Evolutionary conservation across 2,888 invertebrate species (phyloP), one percentile per base, ranked within the genome.

Genomic region (Drosophila mercatorum): DNA sequence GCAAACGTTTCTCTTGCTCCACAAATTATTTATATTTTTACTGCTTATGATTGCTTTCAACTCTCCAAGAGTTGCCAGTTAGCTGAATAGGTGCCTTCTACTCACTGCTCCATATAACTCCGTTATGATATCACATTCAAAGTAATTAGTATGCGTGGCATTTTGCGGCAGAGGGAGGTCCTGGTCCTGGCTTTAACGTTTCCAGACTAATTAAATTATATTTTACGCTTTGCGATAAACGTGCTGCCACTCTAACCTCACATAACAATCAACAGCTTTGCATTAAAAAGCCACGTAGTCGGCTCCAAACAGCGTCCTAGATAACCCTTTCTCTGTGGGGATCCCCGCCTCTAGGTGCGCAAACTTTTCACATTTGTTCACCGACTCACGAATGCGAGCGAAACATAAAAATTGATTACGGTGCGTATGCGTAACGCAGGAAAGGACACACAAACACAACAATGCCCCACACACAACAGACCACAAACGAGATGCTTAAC

Each of bases 331-430:
- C 26, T 14, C n/a, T 2, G 12, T 5, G 43, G 22, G 36, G 5
- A 14, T 14, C 7, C 22, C 14, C 46, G 28, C n/a, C n/a, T 10
- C 5, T 3, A n/a, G 10, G 6, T n/a, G 10, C 38, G 0, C 4
- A 49, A 72, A 47, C 66, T 67, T 67, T 70, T 51, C 58, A 59
- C 64, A 78, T 89, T 90, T 90, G 75, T 71, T 73, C 75, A 86
- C 78, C 89, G 70, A 57, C 80, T 81, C 90, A 91, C 91, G 91
- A 91, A 88, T 66, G 59, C 72, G 63, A 72, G 70, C 69, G 34
- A 62, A 66, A 82, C 85, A 84, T 90, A 86, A 89, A 91, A 91
- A 89, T 90, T 90, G 91, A 91, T 91, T 91, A 84, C 80, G 80
- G 59, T 80, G 71, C 78, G 81, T 83, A 86, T 84, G 78, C 67